These are phyloP conservation scores for Halesus radiatus DNA, from an alignment of 1,140 invertebrate species.

Conservation along the genomic window DNA sequence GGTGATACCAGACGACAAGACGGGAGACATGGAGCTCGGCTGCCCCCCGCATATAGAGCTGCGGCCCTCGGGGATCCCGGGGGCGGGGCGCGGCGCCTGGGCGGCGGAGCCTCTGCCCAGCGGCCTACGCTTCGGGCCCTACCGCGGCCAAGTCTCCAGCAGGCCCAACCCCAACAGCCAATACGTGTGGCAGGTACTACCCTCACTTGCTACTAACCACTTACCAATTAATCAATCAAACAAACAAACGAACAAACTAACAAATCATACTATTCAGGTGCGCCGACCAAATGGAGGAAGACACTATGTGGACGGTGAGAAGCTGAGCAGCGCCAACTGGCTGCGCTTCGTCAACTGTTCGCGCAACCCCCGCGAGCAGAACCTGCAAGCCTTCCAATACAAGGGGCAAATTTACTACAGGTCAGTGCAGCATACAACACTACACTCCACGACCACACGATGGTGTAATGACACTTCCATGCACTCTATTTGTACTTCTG, in stretches of 20 bases:
- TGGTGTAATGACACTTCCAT: no score
- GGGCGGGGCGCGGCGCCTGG: constrained; percentile 63
- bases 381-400: constrained; percentile 73
- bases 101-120: constrained; percentile 61
- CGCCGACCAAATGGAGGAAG: no score
- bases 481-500: background rate
- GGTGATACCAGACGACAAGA: background rate
- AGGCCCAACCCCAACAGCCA: constrained; percentile 50
- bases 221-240: no score
- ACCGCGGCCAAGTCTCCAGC: constrained; percentile 58
- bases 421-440: constrained; percentile 43
- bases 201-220: no score
- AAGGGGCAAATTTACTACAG: constrained; percentile 72
- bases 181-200: background rate
- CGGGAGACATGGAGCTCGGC: background rate
- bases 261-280: background rate
- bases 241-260: no score
- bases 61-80: constrained; percentile 47
- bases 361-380: constrained; percentile 68
- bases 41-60: background rate
- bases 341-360: constrained; percentile 76
- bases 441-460: no score
- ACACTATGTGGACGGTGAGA: constrained; percentile 67
- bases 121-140: constrained; percentile 66
- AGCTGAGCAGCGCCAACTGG: constrained; percentile 70